Conservation (phyloP, 2,888 invertebrate genomes). For the Phanerotoma sp. region DNA sequence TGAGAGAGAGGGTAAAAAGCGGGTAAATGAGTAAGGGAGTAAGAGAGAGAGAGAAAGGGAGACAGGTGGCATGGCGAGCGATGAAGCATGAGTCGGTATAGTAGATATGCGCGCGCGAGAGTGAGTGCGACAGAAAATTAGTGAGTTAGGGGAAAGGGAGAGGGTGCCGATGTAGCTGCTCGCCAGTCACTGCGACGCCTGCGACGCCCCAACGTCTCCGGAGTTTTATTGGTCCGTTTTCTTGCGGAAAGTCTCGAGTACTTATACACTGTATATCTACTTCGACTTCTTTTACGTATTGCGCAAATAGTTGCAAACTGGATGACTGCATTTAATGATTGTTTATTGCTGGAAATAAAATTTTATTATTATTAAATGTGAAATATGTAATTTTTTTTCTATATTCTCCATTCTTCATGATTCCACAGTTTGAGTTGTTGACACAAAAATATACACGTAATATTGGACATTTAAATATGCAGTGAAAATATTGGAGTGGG, state of each 20-base stretch:
- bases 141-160: constrained; percentile 25
- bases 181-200: constrained; percentile 57
- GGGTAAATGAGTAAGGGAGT: too few species aligned
- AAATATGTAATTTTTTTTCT: background rate
- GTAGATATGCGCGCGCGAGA: constrained; percentile 32
- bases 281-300: constrained; percentile 13
- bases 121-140: constrained; percentile 17
- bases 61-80: constrained; percentile 19
- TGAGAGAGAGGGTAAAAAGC: constrained; percentile 23
- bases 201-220: constrained; percentile 55
- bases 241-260: constrained; percentile 5
- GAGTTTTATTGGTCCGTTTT: constrained; percentile 44
- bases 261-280: background rate
- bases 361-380: too few species aligned
- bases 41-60: constrained; percentile 23
- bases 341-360: background rate
- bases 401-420: too few species aligned
- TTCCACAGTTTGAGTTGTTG: too few species aligned
- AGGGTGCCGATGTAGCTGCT: constrained; percentile 39
- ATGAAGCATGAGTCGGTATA: constrained; percentile 20
- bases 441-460: too few species aligned
- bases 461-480: too few species aligned
- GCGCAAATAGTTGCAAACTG: constrained; percentile 7
- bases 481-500: too few species aligned
- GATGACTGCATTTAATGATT: background rate